A percentile compares a stretch with the other conserved stretches of the same genome.
Evolutionary conservation across 53 echinoderm and acorn worm species (phyloP).

Genomic region (Paracentrotus lividus): DNA sequence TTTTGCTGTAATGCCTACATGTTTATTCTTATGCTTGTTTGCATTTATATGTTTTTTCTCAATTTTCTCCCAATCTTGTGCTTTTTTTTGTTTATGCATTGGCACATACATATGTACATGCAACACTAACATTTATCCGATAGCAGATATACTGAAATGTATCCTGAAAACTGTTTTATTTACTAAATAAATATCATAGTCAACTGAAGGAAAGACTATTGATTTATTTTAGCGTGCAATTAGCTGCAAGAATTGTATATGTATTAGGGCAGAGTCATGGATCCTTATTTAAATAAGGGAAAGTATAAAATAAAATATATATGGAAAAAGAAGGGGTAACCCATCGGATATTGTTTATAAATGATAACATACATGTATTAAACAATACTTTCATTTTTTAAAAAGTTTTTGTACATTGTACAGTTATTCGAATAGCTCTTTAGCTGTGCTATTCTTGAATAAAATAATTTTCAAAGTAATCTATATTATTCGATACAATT

Average conservation of each 20-base stretch:
- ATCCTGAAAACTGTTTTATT: not conserved
- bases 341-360: not conserved
- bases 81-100: not conserved
- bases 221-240: constrained; percentile 2
- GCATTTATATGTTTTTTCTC: not conserved
- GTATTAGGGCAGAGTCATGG: not conserved
- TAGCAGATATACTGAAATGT: not conserved
- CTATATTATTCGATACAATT: not conserved
- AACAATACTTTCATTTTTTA: not conserved
- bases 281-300: not conserved
- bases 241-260: not conserved
- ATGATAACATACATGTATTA: not conserved
- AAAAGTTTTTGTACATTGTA: not conserved
- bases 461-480: not conserved
- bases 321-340: not conserved
- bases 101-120: not conserved
- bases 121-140: not conserved
- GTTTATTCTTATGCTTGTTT: not conserved
- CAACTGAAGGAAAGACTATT: not conserved
- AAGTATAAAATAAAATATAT: not conserved
- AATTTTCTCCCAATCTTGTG: not conserved
- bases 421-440: not conserved
- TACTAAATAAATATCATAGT: not conserved
- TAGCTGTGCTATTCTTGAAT: not conserved
- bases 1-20: not conserved